phyloP scores from a whole-genome alignment of 2,113 vertebrate species.

The Euleptes europaea region DNA sequence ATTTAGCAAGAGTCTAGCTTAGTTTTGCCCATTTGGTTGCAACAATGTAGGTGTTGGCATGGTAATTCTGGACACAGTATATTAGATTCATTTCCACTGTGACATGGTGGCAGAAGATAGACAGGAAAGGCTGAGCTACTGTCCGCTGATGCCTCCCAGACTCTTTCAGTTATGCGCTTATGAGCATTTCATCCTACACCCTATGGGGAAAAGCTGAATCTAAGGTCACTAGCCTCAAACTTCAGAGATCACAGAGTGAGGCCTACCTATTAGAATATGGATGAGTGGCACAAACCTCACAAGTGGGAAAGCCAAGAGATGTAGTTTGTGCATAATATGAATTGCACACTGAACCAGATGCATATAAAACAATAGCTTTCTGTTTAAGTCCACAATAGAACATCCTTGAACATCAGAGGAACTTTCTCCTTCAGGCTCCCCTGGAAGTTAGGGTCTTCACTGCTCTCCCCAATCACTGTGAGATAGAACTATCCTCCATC shows the following conservation, averaged over 20 bases:
- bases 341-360: background rate
- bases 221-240: background rate
- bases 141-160: background rate
- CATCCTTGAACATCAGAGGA: too few relatives aligned
- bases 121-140: background rate
- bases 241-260: too few relatives aligned
- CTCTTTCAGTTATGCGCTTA: background rate
- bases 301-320: background rate
- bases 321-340: too few relatives aligned
- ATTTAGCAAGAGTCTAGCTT: background rate
- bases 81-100: background rate
- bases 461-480: background rate
- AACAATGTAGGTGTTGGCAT: background rate
- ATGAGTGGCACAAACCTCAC: too few relatives aligned
- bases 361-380: too few relatives aligned
- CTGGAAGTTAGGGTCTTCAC: too few relatives aligned
- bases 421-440: too few relatives aligned
- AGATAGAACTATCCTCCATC: background rate
- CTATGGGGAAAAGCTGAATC: background rate
- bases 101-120: background rate
- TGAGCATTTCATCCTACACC: background rate
- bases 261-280: too few relatives aligned
- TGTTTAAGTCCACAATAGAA: too few relatives aligned
- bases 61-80: background rate
- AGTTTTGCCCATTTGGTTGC: background rate